Conservation (phyloP, 2,797 vertebrate genomes). For the Sciurus carolinensis region DNA sequence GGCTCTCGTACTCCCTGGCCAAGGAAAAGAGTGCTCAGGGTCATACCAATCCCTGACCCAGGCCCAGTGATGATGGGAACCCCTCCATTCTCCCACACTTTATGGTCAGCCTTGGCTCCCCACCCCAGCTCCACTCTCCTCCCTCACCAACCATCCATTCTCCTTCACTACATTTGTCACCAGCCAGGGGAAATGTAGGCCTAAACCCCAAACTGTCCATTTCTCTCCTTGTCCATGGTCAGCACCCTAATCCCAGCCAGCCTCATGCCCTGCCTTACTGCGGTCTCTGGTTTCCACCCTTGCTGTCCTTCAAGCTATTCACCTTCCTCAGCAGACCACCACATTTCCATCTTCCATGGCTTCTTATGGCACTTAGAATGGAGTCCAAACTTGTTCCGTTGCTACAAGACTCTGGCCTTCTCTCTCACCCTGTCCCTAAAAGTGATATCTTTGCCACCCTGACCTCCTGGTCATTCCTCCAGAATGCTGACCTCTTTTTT, state of each 20-base stretch:
- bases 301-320: background rate
- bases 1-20: constrained; percentile 89
- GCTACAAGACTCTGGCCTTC: background rate
- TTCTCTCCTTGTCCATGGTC: background rate
- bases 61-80: background rate
- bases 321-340: background rate
- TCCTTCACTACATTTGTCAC: background rate
- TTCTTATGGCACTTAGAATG: background rate
- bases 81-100: background rate
- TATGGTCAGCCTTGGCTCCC: background rate
- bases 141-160: background rate
- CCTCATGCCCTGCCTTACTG: background rate
- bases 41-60: background rate
- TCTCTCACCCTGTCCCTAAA: background rate
- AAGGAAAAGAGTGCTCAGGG: background rate
- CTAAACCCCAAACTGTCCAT: background rate
- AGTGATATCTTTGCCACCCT: background rate
- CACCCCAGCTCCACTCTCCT: background rate
- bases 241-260: background rate
- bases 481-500: background rate
- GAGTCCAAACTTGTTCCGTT: background rate
- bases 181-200: background rate
- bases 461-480: background rate
- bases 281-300: background rate
- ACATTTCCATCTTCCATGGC: background rate